phyloP scores from a whole-genome alignment of 2,888 invertebrate species.

The Calephelis perditalis region DNA sequence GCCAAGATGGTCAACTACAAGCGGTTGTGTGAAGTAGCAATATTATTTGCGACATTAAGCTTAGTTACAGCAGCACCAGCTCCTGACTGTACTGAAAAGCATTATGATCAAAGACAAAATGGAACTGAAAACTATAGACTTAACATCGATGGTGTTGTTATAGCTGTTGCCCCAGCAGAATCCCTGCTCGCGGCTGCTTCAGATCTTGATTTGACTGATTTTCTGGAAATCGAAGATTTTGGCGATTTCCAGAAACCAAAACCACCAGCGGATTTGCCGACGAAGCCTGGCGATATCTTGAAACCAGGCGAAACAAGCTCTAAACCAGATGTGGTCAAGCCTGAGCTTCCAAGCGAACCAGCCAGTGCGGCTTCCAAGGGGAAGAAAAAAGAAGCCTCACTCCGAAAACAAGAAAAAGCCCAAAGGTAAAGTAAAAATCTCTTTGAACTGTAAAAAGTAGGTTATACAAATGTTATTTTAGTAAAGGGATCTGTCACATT shows the following conservation, averaged over 20 bases:
- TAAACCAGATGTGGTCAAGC: slow-evolving; percentile 34
- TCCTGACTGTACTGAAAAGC: slow-evolving; percentile 39
- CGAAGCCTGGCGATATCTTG: slow-evolving; percentile 29
- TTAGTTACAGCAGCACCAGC: slow-evolving; percentile 42
- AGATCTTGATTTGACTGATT: slow-evolving; percentile 45
- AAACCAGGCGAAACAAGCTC: slow-evolving; percentile 17
- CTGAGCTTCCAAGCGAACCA: slow-evolving; percentile 10
- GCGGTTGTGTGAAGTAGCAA: slow-evolving; percentile 57
- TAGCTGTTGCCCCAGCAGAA: slow-evolving; percentile 82
- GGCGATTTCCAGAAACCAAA: slow-evolving; percentile 39
- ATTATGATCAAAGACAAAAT: slow-evolving; percentile 86
- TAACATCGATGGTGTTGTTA: slow-evolving; percentile 82
- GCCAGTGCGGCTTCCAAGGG: slow-evolving; percentile 42
- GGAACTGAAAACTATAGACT: slow-evolving; percentile 86
- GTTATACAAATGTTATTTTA: too few species aligned
- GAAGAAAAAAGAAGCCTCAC: slow-evolving; percentile 52
- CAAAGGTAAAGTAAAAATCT: slow-evolving; percentile 46
- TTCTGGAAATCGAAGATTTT: slow-evolving; percentile 38
- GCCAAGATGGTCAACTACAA: slow-evolving; percentile 73
- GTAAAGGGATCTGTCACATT: too few species aligned
- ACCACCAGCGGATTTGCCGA: slow-evolving; percentile 30
- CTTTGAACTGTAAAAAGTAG: neutral
- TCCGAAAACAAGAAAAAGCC: slow-evolving; percentile 57
- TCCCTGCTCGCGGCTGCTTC: slow-evolving; percentile 76
- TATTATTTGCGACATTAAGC: slow-evolving; percentile 38